Evolutionary conservation across 2,888 invertebrate species (phyloP).

Genomic region (Ametastegia equiseti): DNA sequence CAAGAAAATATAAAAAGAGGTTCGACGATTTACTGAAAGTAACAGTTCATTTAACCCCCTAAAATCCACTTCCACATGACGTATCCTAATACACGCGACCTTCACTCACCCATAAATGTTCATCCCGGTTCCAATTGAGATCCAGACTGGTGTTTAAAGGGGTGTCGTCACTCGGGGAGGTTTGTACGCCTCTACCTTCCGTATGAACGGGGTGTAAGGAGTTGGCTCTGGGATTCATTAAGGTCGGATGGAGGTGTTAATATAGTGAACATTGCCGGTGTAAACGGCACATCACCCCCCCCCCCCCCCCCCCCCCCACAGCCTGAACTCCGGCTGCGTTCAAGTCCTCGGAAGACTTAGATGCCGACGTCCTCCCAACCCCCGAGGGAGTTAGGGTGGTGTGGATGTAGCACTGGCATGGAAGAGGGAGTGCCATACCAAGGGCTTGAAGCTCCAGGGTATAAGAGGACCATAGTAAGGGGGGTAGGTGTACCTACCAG

Average conservation of each 20-base stretch:
- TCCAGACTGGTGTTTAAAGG: conserved; percentile 20
- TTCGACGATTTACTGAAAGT: no score
- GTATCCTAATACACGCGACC: background rate
- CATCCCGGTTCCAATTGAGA: conserved; percentile 28
- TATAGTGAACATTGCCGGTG: conserved; percentile 71
- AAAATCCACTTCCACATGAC: no score
- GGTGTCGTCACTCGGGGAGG: background rate
- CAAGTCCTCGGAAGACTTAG: conserved; percentile 39
- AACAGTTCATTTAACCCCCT: no score
- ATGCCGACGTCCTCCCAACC: conserved; percentile 32
- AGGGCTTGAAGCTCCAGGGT: no score
- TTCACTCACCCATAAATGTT: background rate
- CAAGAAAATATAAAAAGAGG: no score
- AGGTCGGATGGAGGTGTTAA: conserved; percentile 73
- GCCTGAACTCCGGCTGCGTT: conserved; percentile 53
- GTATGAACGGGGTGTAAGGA: no score
- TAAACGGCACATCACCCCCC: conserved; percentile 58
- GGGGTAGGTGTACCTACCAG: no score
- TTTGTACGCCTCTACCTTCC: conserved; percentile 30
- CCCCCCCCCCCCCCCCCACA: no score
- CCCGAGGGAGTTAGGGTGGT: background rate
- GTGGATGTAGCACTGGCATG: background rate
- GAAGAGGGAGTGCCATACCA: background rate
- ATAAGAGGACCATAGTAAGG: no score
- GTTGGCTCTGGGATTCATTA: conserved; percentile 71